Base-by-base conservation (phyloP, 2,888 invertebrate genomes). In the Cheilosia vulpina region DNA sequence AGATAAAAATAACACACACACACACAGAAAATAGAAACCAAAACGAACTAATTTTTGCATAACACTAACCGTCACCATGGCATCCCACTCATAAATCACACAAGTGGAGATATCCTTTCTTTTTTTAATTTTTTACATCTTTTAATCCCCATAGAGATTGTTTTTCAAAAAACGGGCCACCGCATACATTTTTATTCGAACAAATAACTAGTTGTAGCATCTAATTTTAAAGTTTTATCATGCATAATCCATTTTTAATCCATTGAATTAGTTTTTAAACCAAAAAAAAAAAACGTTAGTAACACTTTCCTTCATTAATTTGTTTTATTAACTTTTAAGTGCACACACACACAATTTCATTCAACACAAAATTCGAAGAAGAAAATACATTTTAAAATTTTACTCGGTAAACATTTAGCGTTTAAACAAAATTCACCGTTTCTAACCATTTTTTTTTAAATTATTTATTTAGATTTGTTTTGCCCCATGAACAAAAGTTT, bases 11-110 rank as follows among this genome's bases (percentile, higher is more conserved):
- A 43, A 63, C 27, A 57, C 52, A 43, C 17, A 60, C 50, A 38
- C 38, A 38, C 13, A 57, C 17, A 43, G 31, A 52, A 60, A 50
- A 41, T 11, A 53, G 15, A 77, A 77, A 77, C 77, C 77, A 82
- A 82, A 77, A 55, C 66, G 75, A 79, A 79, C 60, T 79, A 71
- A 75, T 75, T 75, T 79, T 84, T 84, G 84, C 84, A 84, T 84
- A 84, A 84, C 80, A 76, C 71, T 75, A 69, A 47, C 45, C 15
- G 43, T 15, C 43, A 84, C 69, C 11, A 34, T 34, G 11, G 38
- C 13, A 38, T 38, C 53, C 45, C 63, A 27, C 43, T 57, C 52
- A 60, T 47, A 27, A 2, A 57, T 50, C 50, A 15, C 47, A 38
- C n/a, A 50, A 31, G 17, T 52, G 38, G 52, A 71, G 45, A 53